Evolutionary conservation across 2,888 invertebrate genomes (phyloP), one percentile per base, ranked within the genome.

Genomic region (Volucella bombylans): DNA sequence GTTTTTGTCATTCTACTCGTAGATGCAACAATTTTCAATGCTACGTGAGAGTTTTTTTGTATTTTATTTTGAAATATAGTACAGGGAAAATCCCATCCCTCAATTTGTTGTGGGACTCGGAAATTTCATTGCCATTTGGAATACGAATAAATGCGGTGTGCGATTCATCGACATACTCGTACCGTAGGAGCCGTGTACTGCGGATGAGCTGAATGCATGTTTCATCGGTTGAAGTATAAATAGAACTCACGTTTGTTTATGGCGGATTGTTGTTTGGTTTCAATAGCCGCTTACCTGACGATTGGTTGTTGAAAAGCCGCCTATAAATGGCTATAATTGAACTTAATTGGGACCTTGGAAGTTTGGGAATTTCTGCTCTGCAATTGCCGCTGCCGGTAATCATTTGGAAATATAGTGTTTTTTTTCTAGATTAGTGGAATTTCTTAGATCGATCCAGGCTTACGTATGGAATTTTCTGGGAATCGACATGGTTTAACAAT

Each of bases 11-110:
- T 65, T 69, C 78, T 62, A 72, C 67, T 71, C 31, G 31, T 31
- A 31, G 31, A 31, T 62, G 72, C 71, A 62, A 59, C 62, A 68
- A 79, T 82, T 82, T 78, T 68, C 68, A 82, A 68, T 64, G 64
- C 79, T 82, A 79, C 68, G 79, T 79, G 82, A 78, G 73, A 68
- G 38, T 61, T 50, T 72, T 57, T 57, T 47, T 3, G 43, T 47
- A 64, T 68, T 67, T 69, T 47, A 43, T 2, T 69, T 55, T 1
- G 31, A 78, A 57, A 52, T 47, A 45, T 49, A 68, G 45, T 57
- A 43, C 18, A 12, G 50, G 81, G 76, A 81, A 69, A 65, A 71
- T 69, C 76, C 68, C 81, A 52, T 23, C 41, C 57, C 12, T 69
- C 12, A 57, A 62, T 50, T 61, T 31, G 43, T 71, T 71, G 15